These are phyloP conservation scores for Manduca sexta DNA, from an alignment of 1,140 invertebrate species.

Conservation along the genomic window DNA sequence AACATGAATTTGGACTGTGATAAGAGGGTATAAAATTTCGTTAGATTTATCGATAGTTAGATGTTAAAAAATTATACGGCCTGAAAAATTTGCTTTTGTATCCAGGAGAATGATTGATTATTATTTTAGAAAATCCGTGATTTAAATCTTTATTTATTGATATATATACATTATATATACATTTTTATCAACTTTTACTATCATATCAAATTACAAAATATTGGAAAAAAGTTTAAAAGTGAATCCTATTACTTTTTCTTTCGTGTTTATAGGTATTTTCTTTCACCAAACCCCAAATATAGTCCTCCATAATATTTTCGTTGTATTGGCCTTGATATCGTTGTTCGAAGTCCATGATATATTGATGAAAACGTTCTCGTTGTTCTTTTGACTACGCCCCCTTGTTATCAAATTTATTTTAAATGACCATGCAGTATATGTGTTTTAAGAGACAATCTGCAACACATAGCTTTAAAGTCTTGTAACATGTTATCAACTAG, in stretches of 20 bases:
- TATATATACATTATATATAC: no score
- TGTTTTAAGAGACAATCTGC: conserved; percentile 14
- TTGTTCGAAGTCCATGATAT: neutral
- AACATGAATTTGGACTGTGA: no score
- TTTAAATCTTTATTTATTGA: no score
- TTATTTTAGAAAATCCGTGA: no score
- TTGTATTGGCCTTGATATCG: neutral
- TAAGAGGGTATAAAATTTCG: no score
- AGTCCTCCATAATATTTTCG: no score
- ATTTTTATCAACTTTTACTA: neutral
- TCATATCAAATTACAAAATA: neutral
- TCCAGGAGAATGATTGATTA: no score
- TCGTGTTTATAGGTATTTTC: neutral
- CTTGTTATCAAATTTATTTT: conserved; percentile 13
- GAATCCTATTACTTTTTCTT: conserved; percentile 2
- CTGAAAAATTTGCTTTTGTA: no score
- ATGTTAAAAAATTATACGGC: no score
- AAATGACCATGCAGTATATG: conserved; percentile 17
- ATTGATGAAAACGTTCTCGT: neutral
- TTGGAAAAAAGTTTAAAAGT: neutral
- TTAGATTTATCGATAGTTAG: no score
- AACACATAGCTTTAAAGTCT: conserved; percentile 10
- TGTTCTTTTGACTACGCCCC: conserved; percentile 1
- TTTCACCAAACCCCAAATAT: no score
- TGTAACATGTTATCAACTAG: neutral